phyloP scores from a whole-genome alignment of 2,888 invertebrate species.

The Xestia c-nigrum region DNA sequence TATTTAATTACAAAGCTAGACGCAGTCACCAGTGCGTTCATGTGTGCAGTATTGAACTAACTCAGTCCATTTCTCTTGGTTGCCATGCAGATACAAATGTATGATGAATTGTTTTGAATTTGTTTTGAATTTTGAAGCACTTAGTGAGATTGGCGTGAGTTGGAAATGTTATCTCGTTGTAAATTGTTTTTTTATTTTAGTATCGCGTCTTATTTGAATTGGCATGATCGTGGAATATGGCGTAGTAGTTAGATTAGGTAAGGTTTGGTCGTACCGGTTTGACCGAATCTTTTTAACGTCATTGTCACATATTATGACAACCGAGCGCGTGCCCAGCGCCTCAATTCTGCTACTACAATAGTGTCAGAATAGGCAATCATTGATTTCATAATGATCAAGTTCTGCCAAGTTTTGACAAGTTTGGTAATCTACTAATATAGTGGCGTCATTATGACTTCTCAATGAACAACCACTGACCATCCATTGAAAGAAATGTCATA shows the following conservation, averaged over 20 bases:
- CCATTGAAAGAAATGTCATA: too few species aligned
- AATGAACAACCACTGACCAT: too few species aligned
- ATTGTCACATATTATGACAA: too few species aligned
- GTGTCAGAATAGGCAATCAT: too few species aligned
- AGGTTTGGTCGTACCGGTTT: neutral
- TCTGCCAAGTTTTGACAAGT: too few species aligned
- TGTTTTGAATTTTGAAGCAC: conserved; percentile 24
- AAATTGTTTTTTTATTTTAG: neutral
- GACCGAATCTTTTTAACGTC: neutral
- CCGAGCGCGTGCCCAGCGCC: too few species aligned
- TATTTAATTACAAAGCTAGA: conserved; percentile 77
- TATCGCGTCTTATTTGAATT: neutral
- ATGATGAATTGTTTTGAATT: conserved; percentile 44
- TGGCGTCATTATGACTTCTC: too few species aligned
- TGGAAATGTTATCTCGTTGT: neutral
- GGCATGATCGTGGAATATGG: neutral
- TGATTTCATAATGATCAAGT: too few species aligned
- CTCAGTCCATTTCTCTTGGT: conserved; percentile 69
- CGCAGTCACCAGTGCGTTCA: conserved; percentile 73
- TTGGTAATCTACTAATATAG: too few species aligned
- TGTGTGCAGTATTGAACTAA: conserved; percentile 73
- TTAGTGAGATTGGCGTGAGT: neutral
- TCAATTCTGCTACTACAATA: too few species aligned
- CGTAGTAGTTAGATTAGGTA: neutral
- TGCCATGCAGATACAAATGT: conserved; percentile 45